Base-by-base conservation (phyloP, 2,797 vertebrate species). In the Pseudochaenichthys georgianus region DNA sequence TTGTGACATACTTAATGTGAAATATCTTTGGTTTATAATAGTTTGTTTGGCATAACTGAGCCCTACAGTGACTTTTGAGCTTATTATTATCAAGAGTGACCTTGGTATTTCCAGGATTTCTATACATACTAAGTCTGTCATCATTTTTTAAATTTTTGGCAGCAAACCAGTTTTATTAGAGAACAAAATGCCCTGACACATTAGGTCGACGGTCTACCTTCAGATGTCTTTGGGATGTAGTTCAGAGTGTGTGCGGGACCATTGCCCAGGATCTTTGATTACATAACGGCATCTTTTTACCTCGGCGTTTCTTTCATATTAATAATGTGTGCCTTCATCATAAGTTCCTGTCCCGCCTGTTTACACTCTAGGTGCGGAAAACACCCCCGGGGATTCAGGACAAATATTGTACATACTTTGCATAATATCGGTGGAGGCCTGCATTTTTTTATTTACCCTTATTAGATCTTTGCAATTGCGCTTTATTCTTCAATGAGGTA, bases 381-480 rank as follows among this genome's bases (percentile, higher is more conserved):
- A 46, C 31, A 31, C 9, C 17, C 13, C 17, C 17, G n/a, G 52
- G 23, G 23, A 57, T 28, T 13, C 10, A 21, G 1, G 2, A 38
- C n/a, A 38, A 53, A 17, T 34, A 73, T n/a, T 65, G 38, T 9
- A 63, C 19, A 23, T 45, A 15, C 17, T 63, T 47, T 57, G 19
- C n/a, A 15, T 42, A 41, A 6, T 45, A 6, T n/a, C 0, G 4
- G 23, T 38, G 45, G 4, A 38, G 34, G 34, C 8, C 34, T 38
- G 38, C 17, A n/a, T 64, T 64, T 50, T 17, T 21, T 23, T 31
- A 34, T 23, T 53, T 2, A 0, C 16, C 62, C 15, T 41, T 28
- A 28, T 28, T 28, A 28, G 28, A 28, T 5, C 28, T 28, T 43
- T 62, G 8, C 47, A 16, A 23, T 46, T 19, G 16, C 7, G 13